Evolutionary conservation across 2,113 vertebrate genomes (phyloP).

Genomic region (Sinocyclocheilus anshuiensis): DNA sequence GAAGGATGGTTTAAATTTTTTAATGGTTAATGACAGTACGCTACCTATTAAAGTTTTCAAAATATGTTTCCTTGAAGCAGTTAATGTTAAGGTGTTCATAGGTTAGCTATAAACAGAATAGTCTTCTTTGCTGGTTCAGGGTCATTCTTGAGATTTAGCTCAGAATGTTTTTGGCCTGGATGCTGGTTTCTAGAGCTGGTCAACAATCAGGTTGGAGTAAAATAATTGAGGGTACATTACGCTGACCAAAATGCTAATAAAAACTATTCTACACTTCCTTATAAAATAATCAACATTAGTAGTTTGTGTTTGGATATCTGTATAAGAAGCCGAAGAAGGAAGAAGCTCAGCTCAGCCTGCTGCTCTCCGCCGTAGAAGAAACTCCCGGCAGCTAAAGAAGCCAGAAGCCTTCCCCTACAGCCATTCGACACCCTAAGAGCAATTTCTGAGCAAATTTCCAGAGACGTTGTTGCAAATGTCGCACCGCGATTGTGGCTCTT

Average conservation of each 20-base stretch:
- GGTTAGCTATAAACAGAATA: constrained; percentile 17
- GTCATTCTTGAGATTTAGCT: constrained; percentile 5
- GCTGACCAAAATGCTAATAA: neutral
- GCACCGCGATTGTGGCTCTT: too few relatives aligned
- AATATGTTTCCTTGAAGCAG: constrained; percentile 13
- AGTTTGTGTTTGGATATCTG: neutral
- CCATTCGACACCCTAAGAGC: too few relatives aligned
- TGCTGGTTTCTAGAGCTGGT: constrained; percentile 34
- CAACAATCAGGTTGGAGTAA: neutral
- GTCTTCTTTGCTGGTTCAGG: constrained; percentile 24
- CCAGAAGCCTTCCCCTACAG: too few relatives aligned
- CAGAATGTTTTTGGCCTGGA: constrained; percentile 26
- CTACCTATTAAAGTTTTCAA: neutral
- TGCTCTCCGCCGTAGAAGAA: too few relatives aligned
- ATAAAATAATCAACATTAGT: constrained; percentile 2
- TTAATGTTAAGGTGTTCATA: neutral
- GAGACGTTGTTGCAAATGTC: too few relatives aligned
- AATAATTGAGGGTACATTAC: neutral
- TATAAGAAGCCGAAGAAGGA: neutral
- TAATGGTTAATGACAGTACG: neutral
- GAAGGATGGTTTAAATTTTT: constrained; percentile 17
- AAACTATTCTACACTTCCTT: neutral
- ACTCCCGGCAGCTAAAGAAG: too few relatives aligned
- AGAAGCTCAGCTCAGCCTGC: too few relatives aligned
- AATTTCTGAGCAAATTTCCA: too few relatives aligned